Evolutionary conservation across 2,113 vertebrate species (phyloP).

Genomic region (Thunnus maccoyii): DNA sequence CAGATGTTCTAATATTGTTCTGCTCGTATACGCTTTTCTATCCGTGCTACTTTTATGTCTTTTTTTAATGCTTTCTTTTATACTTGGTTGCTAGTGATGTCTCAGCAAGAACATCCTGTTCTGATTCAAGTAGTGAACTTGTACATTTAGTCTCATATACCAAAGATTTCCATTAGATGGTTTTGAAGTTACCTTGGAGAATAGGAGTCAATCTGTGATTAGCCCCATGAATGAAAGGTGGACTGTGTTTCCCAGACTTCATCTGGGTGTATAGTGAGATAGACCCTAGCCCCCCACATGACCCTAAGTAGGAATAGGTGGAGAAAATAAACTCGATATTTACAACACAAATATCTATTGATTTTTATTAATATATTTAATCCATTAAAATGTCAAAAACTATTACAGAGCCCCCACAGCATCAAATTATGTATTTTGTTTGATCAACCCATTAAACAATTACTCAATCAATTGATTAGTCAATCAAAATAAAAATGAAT

Average conservation of each 20-base stretch:
- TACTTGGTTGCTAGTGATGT: slow-evolving; percentile 5
- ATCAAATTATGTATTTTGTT: not conserved
- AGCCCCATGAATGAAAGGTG: too few species aligned
- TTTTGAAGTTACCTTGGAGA: too few species aligned
- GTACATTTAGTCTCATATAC: too few species aligned
- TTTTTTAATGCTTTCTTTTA: not conserved
- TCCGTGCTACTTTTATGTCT: slow-evolving; percentile 4
- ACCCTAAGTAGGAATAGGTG: too few species aligned
- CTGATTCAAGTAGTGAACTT: slow-evolving; percentile 17
- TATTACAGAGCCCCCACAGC: not conserved
- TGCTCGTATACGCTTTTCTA: slow-evolving; percentile 12
- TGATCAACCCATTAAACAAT: not conserved
- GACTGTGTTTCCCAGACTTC: too few species aligned
- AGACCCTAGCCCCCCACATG: too few species aligned
- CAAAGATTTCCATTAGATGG: too few species aligned
- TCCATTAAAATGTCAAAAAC: not conserved
- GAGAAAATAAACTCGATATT: too few species aligned
- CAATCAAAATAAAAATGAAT: not conserved
- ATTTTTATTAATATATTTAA: too few species aligned
- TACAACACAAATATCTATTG: too few species aligned
- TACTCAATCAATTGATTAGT: not conserved
- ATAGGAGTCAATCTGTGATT: too few species aligned
- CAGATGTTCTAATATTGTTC: not conserved
- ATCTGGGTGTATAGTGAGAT: too few species aligned
- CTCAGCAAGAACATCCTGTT: slow-evolving; percentile 20